phyloP scores from a whole-genome alignment of 1,140 invertebrate species.

The Antheraea pernyi region DNA sequence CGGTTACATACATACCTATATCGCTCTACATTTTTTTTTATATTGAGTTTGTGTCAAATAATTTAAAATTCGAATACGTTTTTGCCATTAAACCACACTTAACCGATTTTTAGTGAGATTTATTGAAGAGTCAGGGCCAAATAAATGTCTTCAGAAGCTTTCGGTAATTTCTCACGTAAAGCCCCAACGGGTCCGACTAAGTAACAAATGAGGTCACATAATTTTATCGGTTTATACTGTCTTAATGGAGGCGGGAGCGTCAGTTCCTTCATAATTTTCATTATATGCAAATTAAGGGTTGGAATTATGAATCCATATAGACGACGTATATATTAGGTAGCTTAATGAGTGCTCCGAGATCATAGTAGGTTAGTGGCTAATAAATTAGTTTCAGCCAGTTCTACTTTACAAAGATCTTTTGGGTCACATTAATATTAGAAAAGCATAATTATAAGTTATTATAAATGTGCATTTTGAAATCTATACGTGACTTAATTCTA shows the following conservation, averaged over 20 bases:
- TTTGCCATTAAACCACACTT: slow-evolving; percentile 4
- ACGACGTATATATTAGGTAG: background rate
- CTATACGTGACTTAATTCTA: background rate
- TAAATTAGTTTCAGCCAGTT: background rate
- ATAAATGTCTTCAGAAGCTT: slow-evolving; percentile 34
- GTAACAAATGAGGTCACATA: slow-evolving; percentile 50
- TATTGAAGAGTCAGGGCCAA: slow-evolving; percentile 31
- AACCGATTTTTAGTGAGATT: slow-evolving; percentile 36
- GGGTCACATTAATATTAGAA: background rate
- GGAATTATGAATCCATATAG: background rate
- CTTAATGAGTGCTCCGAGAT: background rate
- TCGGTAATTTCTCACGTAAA: slow-evolving; percentile 32
- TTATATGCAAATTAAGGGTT: slow-evolving; percentile 24
- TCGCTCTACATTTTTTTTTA: background rate
- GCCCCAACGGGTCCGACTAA: slow-evolving; percentile 22
- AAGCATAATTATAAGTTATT: background rate
- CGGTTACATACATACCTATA: no score
- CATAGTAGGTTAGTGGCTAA: background rate
- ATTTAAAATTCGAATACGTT: background rate
- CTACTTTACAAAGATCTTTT: background rate
- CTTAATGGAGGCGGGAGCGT: slow-evolving; percentile 21
- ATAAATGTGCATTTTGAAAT: background rate
- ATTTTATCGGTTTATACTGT: slow-evolving; percentile 46
- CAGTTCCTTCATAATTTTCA: slow-evolving; percentile 21
- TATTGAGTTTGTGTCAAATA: background rate